Conservation (phyloP, 2,113 vertebrate genomes). For the Syrmaticus mikado region DNA sequence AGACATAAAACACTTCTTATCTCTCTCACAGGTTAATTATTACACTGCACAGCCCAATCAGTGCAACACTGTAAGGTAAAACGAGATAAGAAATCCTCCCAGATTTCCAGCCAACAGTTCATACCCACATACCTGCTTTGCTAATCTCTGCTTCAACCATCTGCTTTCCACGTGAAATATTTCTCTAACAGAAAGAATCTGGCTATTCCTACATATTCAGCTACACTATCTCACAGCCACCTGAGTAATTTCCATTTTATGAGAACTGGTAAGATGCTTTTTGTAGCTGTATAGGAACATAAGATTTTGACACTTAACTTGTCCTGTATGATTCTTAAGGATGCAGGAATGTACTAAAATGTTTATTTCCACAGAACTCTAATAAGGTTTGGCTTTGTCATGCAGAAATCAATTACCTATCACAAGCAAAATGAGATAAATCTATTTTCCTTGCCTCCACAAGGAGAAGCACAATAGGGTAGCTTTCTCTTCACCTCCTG, state of each 20-base stretch:
- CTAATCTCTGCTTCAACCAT: not conserved
- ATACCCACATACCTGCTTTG: not conserved
- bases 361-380: not conserved
- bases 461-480: rapidly evolving
- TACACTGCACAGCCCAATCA: not conserved
- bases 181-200: not conserved
- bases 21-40: not conserved
- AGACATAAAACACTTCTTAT: rapidly evolving
- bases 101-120: rapidly evolving
- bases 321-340: not conserved
- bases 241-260: not conserved
- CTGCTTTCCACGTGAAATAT: not conserved
- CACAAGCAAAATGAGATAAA: rapidly evolving
- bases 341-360: rapidly evolving
- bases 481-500: not conserved
- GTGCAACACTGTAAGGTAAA: not conserved
- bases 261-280: not conserved
- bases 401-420: not conserved
- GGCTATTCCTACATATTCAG: not conserved
- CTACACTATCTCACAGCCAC: not conserved
- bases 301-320: not conserved
- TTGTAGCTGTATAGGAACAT: too few relatives aligned
- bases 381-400: not conserved
- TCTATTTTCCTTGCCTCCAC: not conserved
- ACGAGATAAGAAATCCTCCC: not conserved